These are phyloP conservation scores for Cettia cetti DNA, from an alignment of 2,113 vertebrate genomes.

Conservation along the genomic window DNA sequence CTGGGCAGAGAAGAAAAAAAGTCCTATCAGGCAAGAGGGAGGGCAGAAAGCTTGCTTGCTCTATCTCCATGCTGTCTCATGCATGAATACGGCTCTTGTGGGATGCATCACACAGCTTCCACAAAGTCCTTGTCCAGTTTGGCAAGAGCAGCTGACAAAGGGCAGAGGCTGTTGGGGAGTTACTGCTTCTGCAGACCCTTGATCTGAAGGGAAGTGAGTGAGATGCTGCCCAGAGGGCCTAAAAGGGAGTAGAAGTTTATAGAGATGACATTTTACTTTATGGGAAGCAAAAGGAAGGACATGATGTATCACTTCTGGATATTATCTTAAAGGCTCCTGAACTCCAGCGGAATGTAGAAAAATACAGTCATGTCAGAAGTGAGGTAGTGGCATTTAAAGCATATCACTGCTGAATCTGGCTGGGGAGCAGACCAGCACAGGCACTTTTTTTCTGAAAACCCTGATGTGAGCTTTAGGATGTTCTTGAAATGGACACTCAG, in stretches of 20 bases:
- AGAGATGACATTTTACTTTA: conserved; percentile 40
- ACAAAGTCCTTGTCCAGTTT: neutral
- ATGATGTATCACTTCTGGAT: neutral
- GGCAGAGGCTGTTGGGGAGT: neutral
- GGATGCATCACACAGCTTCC: neutral
- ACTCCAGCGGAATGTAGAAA: neutral
- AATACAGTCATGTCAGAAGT: neutral
- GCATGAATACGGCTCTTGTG: neutral
- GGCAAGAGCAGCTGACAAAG: neutral
- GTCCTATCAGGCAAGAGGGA: neutral
- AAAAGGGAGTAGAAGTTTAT: neutral
- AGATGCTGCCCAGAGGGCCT: neutral
- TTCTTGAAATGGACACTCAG: neutral
- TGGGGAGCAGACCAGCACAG: neutral
- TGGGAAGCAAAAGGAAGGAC: neutral
- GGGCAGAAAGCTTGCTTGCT: neutral
- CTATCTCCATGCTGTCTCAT: neutral
- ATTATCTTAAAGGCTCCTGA: neutral
- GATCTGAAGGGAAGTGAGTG: neutral
- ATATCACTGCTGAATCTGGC: neutral
- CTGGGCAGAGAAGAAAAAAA: neutral
- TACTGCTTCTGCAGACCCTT: neutral
- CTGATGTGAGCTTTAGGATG: neutral
- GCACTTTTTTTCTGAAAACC: neutral
- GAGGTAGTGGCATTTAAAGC: neutral